These are phyloP conservation scores for Sebastes oblongus DNA, from an alignment of 2,797 vertebrate genomes.

Conservation along the genomic window DNA sequence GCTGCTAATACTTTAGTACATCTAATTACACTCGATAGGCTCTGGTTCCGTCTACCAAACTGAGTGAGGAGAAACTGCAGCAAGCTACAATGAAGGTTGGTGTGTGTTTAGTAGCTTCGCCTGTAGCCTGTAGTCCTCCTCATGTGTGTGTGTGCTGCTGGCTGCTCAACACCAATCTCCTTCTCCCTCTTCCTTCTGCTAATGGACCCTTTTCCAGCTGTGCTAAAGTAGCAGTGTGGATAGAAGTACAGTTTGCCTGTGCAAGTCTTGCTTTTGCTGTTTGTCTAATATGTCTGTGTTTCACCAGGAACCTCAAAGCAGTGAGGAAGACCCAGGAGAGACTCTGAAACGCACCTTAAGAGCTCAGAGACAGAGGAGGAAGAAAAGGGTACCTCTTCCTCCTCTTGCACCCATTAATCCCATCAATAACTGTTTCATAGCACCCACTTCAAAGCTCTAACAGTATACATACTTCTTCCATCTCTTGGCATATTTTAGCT, in stretches of 20 bases:
- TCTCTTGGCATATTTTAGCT: conserved; percentile 46
- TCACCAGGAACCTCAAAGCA: conserved; percentile 70
- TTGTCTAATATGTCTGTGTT: conserved; percentile 2
- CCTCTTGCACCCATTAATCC: not conserved
- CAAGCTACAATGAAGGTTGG: conserved; percentile 80
- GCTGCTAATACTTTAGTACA: conserved; percentile 21
- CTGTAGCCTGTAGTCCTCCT: conserved; percentile 14
- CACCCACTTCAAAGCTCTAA: not conserved
- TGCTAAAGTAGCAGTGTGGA: not conserved
- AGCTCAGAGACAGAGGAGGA: conserved; percentile 78
- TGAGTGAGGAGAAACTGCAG: conserved; percentile 67
- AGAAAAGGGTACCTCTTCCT: conserved; percentile 72
- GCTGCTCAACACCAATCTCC: not conserved
- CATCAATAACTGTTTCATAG: not conserved
- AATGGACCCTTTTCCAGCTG: not conserved
- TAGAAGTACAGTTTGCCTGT: not conserved
- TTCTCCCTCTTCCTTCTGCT: not conserved
- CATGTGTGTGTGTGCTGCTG: conserved; percentile 28
- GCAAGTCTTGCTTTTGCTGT: not conserved
- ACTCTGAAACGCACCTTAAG: conserved; percentile 77
- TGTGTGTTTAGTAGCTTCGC: conserved; percentile 42
- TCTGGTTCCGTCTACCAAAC: conserved; percentile 64
- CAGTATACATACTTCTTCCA: not conserved
- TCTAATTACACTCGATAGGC: conserved; percentile 71
- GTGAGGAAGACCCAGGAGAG: conserved; percentile 73